Base-by-base conservation (phyloP, 2,888 invertebrate species). In the Criorhina ranunculi region DNA sequence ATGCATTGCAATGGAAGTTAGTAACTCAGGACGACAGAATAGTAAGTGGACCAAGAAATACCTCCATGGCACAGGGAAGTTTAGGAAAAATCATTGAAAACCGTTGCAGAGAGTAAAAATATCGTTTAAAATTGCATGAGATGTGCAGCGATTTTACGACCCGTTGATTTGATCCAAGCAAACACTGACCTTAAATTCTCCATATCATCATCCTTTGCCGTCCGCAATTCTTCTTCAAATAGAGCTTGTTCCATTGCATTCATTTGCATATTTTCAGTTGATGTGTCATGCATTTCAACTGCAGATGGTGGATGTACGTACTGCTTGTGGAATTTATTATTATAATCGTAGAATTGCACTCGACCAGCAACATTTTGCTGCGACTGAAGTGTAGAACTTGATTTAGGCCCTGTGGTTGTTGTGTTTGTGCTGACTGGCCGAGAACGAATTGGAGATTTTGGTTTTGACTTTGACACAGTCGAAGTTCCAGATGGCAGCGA, bases 261-360 rank as follows among this genome's bases (percentile, higher is more conserved):
- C 1, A 88, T 76, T 12, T 89, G 80, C 0, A 44, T 69, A 2
- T 19, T 12, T n/a, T 35, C 44, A 46, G 19, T 33, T 55, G 88
- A 87, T 5, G 88, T 89, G 3, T 88, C 88, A 17, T 89, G 88
- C 7, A 90, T 88, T 87, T 89, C 91, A 64, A 93, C 92, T 0
- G 92, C 89, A 29, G 87, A 67, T 5, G 87, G 80, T 1, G 91
- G 87, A 1, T 90, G 90, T 11, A 90, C 83, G 75, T 92, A 92
- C n/a, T 90, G 88, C 37, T 91, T 91, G 2, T 88, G 59, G 87
- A 91, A 93, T 86, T 92, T 92, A 86, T 93, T 93, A 31, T 90
- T 89, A 85, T 93, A 92, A 88, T 93, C 93, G 85, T 92, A 93
- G 87, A 91, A 92, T 81, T 92, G 91, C 0, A 93, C 93, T 4